A percentile compares a stretch with the other conserved stretches of the same genome.
Evolutionary conservation across 2,113 vertebrate genomes (phyloP).

Genomic region (Nothocercus julius): DNA sequence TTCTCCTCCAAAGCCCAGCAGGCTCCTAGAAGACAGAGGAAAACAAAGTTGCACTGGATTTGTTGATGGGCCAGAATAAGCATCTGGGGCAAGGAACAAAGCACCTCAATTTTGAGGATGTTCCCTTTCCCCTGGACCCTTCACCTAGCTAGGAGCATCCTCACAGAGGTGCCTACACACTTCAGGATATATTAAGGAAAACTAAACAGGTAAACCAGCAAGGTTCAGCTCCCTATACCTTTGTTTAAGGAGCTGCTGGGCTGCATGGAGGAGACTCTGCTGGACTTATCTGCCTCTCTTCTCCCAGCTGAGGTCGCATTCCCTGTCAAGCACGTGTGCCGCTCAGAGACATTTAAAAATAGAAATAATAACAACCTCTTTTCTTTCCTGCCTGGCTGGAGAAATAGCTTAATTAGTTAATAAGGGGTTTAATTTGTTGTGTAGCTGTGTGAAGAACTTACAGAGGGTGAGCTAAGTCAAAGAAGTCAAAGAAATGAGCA

Average conservation of each 20-base stretch:
- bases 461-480: neutral
- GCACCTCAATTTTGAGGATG: neutral
- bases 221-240: rapidly evolving
- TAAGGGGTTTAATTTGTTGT: conserved; percentile 38
- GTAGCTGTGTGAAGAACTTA: conserved; percentile 28
- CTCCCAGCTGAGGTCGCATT: neutral
- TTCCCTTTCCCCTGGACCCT: no score
- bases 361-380: conserved; percentile 43
- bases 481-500: neutral
- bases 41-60: neutral
- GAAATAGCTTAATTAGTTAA: conserved; percentile 58
- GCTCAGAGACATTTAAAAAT: conserved; percentile 31
- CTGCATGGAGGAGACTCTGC: neutral
- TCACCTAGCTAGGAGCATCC: no score
- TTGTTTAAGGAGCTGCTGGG: neutral
- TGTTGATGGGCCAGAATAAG: conserved; percentile 30
- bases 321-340: rapidly evolving
- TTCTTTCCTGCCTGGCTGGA: conserved; percentile 33
- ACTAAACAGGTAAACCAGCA: neutral
- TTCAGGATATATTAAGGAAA: neutral
- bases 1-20: neutral
- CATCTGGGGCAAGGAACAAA: neutral
- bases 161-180: neutral
- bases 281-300: neutral
- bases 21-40: conserved; percentile 1